Evolutionary conservation across 2,797 vertebrate species (phyloP).

Genomic region (Halcyon leucocephala): DNA sequence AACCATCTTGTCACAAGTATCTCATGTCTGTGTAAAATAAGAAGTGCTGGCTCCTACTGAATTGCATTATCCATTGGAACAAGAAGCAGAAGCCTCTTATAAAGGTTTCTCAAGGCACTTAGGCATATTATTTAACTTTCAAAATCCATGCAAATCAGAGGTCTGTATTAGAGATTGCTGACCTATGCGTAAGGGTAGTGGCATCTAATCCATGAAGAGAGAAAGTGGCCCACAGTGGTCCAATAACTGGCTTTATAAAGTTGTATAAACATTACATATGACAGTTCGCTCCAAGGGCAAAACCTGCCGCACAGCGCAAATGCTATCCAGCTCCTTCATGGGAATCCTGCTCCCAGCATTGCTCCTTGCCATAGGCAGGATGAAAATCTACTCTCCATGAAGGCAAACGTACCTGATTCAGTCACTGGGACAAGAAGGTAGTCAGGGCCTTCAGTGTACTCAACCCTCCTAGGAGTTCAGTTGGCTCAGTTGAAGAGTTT

Average conservation of each 20-base stretch:
- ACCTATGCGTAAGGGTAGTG: neutral
- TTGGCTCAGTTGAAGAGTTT: neutral
- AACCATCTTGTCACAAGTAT: neutral
- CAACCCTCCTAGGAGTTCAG: neutral
- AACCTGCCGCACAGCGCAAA: neutral
- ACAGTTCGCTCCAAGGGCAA: neutral
- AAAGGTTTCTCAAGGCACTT: neutral
- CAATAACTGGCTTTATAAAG: neutral
- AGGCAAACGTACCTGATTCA: neutral
- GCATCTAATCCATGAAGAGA: neutral
- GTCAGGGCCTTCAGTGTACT: neutral
- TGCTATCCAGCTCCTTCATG: neutral
- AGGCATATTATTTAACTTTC: neutral
- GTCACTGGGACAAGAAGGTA: neutral
- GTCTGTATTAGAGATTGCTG: neutral
- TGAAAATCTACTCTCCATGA: neutral
- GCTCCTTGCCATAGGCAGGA: neutral
- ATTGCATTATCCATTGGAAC: neutral
- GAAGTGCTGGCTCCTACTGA: neutral
- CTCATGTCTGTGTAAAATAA: neutral
- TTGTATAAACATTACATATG: fast-evolving
- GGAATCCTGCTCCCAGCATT: neutral
- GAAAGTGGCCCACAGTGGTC: fast-evolving
- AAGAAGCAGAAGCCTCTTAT: neutral
- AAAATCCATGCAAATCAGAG: neutral